Evolutionary conservation across 2,113 vertebrate genomes (phyloP), one percentile per base, ranked within the genome.

Genomic region (Hystrix cristata): DNA sequence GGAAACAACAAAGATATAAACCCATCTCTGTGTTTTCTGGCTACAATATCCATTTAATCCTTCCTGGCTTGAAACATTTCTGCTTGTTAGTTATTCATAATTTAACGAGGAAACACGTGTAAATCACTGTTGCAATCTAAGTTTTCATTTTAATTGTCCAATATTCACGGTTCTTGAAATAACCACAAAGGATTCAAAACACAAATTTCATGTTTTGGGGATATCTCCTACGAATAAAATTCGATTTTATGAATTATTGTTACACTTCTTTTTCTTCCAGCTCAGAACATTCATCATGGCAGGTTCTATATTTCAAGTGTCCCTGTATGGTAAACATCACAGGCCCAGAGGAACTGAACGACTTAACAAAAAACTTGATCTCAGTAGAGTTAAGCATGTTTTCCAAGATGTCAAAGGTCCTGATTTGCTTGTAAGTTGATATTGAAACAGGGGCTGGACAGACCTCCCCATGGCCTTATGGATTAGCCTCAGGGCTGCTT

Each of bases 261-360:
- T 72, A 21, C 10, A 13, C 38, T 23, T 72, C 10, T 46, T 43
- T 72, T 72, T 46, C 31, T 12, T 99, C 99, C 93, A 99, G 97
- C 83, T 98, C 98, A 93, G 96, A 98, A 97, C 98, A 99, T 51
- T 99, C 98, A 96, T 99, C 99, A 98, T 99, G 98, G 97, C 99
- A 99, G 21, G 97, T 98, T 94, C 99, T 98, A 97, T 98, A 98
- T 90, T 98, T 99, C 93, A 99, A 98, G 97, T 97, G 98, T 99
- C 99, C 99, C n/a, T 97, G 95, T 92, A 99, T 97, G 64, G 97
- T 98, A 92, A 99, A 98, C 8, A 79, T 97, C 81, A 99, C n/a
- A n/a, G 98, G 95, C 53, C 98, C 97, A 7, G 98, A 97, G 96
- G 99, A 99, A 59, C 60, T 92, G 97, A 98, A 98, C 10, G 92